A percentile compares a stretch with the other conserved stretches of the same genome.
These are phyloP conservation scores for Alca torda DNA, from an alignment of 2,797 vertebrate genomes.

Conservation along the genomic window DNA sequence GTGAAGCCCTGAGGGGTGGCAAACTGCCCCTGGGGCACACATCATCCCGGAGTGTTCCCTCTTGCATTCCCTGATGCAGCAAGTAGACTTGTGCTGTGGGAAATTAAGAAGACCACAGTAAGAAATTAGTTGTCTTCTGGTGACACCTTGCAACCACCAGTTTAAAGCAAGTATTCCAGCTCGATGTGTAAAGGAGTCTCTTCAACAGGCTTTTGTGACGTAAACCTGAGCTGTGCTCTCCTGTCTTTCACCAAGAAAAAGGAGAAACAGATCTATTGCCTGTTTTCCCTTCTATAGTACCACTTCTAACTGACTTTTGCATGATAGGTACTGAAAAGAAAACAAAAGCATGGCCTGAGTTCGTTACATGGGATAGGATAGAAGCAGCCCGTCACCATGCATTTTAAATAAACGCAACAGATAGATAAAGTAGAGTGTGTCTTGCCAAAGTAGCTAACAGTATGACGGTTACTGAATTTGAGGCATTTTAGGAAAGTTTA, in stretches of 20 bases:
- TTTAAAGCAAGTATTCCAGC: neutral
- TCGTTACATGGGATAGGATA: neutral
- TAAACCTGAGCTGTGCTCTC: neutral
- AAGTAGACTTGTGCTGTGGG: neutral
- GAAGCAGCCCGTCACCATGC: neutral
- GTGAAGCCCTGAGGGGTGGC: neutral
- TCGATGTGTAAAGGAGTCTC: neutral
- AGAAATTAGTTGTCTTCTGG: neutral
- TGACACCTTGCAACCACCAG: neutral
- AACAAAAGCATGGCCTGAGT: neutral
- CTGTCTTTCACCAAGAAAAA: neutral
- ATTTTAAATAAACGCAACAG: neutral
- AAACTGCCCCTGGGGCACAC: neutral
- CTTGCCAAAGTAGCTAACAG: neutral
- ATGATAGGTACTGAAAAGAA: neutral
- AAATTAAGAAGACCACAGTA: neutral
- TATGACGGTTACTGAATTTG: neutral
- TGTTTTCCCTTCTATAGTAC: neutral
- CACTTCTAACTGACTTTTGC: neutral
- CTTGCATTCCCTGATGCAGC: neutral
- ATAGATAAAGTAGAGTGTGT: neutral
- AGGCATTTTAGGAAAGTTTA: neutral
- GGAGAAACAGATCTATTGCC: neutral
- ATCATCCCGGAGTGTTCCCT: fast-evolving
- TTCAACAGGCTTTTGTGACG: neutral